A percentile compares a stretch with the other conserved stretches of the same genome.
phyloP scores from a whole-genome alignment of 2,888 invertebrate species.

The Camponotus fellah region DNA sequence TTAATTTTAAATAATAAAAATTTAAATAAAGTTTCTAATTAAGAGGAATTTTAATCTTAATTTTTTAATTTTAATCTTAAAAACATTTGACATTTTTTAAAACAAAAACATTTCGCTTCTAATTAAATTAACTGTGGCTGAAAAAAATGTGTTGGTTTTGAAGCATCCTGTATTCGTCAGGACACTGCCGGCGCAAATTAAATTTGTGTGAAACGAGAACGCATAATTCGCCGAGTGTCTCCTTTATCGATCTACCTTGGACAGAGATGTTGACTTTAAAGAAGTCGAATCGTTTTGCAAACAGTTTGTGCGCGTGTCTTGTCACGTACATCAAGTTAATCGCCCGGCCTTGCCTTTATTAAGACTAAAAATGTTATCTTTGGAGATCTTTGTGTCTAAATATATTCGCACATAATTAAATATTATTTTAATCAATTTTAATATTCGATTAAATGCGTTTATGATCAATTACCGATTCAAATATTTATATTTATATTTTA shows the following conservation, averaged over 20 bases:
- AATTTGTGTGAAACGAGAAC: slow-evolving; percentile 41
- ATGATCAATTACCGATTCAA: neutral
- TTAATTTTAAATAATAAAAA: neutral
- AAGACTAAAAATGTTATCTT: neutral
- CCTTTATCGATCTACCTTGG: slow-evolving; percentile 25
- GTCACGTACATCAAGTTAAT: slow-evolving; percentile 14
- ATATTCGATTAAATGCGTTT: neutral
- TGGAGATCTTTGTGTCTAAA: slow-evolving; percentile 2
- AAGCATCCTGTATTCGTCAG: neutral
- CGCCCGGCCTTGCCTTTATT: neutral
- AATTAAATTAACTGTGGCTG: neutral
- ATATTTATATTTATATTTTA: too few relatives aligned
- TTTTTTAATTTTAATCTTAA: neutral
- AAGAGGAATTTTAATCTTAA: neutral
- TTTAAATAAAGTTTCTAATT: neutral
- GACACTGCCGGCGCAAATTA: slow-evolving; percentile 22
- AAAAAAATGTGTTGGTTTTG: neutral
- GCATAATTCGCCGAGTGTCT: slow-evolving; percentile 26
- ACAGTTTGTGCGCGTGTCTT: slow-evolving; percentile 10
- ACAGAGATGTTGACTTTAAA: slow-evolving; percentile 45
- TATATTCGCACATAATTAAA: neutral
- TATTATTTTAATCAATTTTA: neutral
- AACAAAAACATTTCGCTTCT: neutral
- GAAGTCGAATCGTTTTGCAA: slow-evolving; percentile 20
- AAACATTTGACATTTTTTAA: neutral